A percentile compares a stretch with the other conserved stretches of the same genome.
phyloP scores from a whole-genome alignment of 2,113 vertebrate species.

The Ia io region DNA sequence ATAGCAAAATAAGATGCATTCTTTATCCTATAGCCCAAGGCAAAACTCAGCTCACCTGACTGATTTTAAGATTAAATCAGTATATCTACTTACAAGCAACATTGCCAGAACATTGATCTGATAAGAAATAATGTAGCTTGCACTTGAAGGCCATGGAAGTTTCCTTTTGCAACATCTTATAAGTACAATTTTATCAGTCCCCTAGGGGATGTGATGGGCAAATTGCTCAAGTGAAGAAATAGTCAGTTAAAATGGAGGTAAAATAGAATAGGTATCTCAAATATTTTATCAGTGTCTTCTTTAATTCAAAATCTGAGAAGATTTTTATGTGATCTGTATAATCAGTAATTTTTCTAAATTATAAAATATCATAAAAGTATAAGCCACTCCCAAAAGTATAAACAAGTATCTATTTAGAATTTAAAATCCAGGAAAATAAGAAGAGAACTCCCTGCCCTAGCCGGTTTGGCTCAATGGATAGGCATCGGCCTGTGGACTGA shows the following conservation, averaged over 20 bases:
- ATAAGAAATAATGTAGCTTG: constrained; percentile 59
- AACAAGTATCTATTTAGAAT: background rate
- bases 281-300: background rate
- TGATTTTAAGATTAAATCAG: constrained; percentile 55
- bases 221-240: constrained; percentile 60
- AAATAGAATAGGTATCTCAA: background rate
- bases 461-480: no score
- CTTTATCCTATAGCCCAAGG: constrained; percentile 52
- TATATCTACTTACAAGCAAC: constrained; percentile 59
- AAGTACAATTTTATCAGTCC: constrained; percentile 29
- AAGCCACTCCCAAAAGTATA: background rate
- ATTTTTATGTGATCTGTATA: background rate
- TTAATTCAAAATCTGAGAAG: constrained; percentile 14
- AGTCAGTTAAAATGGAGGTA: constrained; percentile 27
- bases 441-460: background rate
- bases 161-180: constrained; percentile 49
- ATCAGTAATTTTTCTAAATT: background rate
- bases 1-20: constrained; percentile 32
- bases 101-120: constrained; percentile 52
- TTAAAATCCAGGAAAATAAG: background rate
- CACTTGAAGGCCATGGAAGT: constrained; percentile 28
- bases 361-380: background rate
- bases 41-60: constrained; percentile 32
- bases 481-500: no score
- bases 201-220: constrained; percentile 22